These are phyloP conservation scores for Dysidea cf. avara DNA, from an alignment of 37 sponge, comb jelly and placozoan species.

Conservation along the genomic window DNA sequence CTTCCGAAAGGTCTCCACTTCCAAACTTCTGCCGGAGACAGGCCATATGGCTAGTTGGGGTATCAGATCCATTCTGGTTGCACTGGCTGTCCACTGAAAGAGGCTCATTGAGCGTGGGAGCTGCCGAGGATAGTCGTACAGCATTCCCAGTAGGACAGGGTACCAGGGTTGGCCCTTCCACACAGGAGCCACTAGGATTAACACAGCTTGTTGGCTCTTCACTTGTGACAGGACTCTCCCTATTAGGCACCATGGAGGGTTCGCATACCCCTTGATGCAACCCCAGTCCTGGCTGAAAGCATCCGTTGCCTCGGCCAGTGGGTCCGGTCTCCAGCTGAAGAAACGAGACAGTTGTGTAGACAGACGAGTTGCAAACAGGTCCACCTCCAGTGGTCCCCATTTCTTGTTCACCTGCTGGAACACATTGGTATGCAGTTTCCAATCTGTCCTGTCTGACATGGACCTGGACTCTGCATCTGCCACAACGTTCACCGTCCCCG, in stretches of 20 bases:
- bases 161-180: conserved; percentile 37
- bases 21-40: too few relatives aligned
- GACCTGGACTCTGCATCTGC: conserved; percentile 40
- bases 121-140: conserved; percentile 16
- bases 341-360: conserved; percentile 7
- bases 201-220: background rate
- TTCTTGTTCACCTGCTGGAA: conserved; percentile 5
- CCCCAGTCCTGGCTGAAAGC: too few relatives aligned
- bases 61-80: too few relatives aligned
- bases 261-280: too few relatives aligned
- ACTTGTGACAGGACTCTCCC: conserved; percentile 30
- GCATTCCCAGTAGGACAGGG: conserved; percentile 16
- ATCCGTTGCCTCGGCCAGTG: too few relatives aligned
- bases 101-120: background rate
- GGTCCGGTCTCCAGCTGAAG: too few relatives aligned
- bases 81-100: too few relatives aligned
- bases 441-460: conserved; percentile 35
- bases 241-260: too few relatives aligned
- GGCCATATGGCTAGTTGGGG: conserved; percentile 44
- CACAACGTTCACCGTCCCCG: conserved; percentile 14
- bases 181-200: conserved; percentile 44
- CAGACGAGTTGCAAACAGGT: conserved; percentile 47
- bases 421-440: conserved; percentile 25
- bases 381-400: conserved; percentile 24
- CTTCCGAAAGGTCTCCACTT: too few relatives aligned